phyloP scores from a whole-genome alignment of 2,797 vertebrate genomes.

The Poeciliopsis infans region DNA sequence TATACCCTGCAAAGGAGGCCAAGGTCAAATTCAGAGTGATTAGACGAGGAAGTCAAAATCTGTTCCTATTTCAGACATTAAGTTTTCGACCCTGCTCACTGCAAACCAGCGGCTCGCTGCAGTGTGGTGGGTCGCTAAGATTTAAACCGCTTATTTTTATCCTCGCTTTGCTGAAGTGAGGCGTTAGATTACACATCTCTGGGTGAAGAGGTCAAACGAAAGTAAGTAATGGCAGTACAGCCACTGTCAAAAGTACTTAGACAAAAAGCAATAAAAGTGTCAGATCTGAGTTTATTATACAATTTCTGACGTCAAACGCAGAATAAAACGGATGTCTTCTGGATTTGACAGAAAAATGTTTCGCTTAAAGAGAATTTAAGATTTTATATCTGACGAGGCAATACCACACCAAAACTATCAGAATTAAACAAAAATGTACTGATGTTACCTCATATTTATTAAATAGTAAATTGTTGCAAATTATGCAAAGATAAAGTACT shows the following conservation, averaged over 20 bases:
- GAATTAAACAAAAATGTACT: background rate
- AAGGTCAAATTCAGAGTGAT: too few relatives aligned
- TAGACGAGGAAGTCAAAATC: background rate
- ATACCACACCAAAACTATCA: background rate
- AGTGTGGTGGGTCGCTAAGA: constrained; percentile 12
- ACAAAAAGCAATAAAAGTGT: background rate
- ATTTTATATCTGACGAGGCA: background rate
- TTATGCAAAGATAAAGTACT: background rate
- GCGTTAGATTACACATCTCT: constrained; percentile 30
- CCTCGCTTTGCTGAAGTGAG: constrained; percentile 4
- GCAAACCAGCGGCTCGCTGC: background rate
- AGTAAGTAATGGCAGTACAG: too few relatives aligned
- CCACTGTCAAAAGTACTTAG: background rate
- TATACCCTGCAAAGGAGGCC: background rate
- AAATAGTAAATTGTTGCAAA: background rate
- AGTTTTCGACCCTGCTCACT: background rate
- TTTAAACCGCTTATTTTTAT: constrained; percentile 61
- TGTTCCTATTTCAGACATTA: background rate
- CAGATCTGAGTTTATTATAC: background rate
- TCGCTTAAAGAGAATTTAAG: background rate
- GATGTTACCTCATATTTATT: background rate
- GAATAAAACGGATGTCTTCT: background rate
- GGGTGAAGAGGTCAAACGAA: background rate
- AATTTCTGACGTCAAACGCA: background rate
- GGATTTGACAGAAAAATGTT: background rate